A percentile compares a stretch with the other conserved stretches of the same genome.
Conservation (phyloP, 2,797 vertebrate species). For the Enteromius anoplus region DNA sequence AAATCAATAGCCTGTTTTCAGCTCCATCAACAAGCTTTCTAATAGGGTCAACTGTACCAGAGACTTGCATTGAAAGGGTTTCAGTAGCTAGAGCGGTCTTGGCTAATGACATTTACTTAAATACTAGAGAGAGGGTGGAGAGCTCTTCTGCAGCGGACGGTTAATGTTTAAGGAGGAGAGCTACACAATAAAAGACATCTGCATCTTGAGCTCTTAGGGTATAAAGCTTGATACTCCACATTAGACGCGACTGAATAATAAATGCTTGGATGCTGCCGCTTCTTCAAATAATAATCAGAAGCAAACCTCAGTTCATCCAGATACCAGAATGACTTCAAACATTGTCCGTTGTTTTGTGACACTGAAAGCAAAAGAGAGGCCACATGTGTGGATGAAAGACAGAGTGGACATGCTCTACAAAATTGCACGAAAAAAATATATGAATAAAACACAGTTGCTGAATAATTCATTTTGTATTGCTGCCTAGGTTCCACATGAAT, state of each 20-base stretch:
- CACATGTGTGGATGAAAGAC: slow-evolving; percentile 43
- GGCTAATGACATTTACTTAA: slow-evolving; percentile 14
- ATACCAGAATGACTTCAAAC: slow-evolving; percentile 57
- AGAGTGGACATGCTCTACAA: slow-evolving; percentile 61
- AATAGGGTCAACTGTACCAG: slow-evolving; percentile 40
- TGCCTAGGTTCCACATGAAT: slow-evolving; percentile 73
- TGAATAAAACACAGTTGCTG: slow-evolving; percentile 67
- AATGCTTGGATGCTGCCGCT: slow-evolving; percentile 56
- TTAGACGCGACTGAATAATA: slow-evolving; percentile 70
- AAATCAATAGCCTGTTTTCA: slow-evolving; percentile 40
- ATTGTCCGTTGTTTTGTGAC: slow-evolving; percentile 35
- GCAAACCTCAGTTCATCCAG: slow-evolving; percentile 46
- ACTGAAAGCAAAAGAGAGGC: slow-evolving; percentile 27
- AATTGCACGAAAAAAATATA: slow-evolving; percentile 52
- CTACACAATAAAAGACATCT: slow-evolving; percentile 63
- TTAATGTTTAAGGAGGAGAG: slow-evolving; percentile 59
- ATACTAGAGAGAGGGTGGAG: slow-evolving; percentile 10
- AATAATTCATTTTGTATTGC: slow-evolving; percentile 75
- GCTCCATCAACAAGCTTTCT: slow-evolving; percentile 41
- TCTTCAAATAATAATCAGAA: not conserved
- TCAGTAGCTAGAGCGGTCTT: slow-evolving; percentile 5
- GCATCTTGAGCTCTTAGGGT: slow-evolving; percentile 60
- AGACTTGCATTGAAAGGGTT: slow-evolving; percentile 29
- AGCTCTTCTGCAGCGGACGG: slow-evolving; percentile 44
- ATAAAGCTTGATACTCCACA: slow-evolving; percentile 62